Percentiles rank a stretch among this genome's conserved stretches.
phyloP scores from a whole-genome alignment of 2,888 invertebrate species.

The Pachymerium ferrugineum region DNA sequence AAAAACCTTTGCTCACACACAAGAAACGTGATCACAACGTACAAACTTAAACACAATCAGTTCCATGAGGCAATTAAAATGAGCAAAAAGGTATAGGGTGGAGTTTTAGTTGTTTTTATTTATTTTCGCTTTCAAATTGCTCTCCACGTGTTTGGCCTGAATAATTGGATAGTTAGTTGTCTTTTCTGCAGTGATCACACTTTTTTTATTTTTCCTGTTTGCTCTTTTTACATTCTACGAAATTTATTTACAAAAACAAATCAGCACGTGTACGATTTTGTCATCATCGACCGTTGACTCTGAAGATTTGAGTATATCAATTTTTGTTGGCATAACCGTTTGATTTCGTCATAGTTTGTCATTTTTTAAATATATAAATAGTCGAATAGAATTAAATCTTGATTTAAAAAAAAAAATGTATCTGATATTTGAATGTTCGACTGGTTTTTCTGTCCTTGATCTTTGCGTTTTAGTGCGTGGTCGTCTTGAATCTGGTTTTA shows the following conservation, averaged over 20 bases:
- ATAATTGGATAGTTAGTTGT: neutral
- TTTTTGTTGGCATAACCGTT: too few species aligned
- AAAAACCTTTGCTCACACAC: too few species aligned
- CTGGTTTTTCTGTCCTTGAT: conserved; percentile 5
- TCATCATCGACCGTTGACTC: too few species aligned
- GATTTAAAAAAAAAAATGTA: too few species aligned
- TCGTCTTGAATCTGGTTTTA: neutral
- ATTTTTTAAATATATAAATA: too few species aligned
- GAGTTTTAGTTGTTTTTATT: neutral
- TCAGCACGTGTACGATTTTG: too few species aligned
- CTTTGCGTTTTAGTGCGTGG: neutral
- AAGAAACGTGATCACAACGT: neutral
- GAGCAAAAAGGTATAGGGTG: neutral
- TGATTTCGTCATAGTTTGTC: too few species aligned
- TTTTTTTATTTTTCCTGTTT: neutral
- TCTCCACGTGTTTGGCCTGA: neutral
- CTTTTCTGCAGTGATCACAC: neutral
- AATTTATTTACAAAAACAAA: too few species aligned
- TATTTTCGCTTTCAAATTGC: neutral
- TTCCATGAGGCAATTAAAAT: neutral
- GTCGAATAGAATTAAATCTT: too few species aligned
- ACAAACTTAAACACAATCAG: neutral
- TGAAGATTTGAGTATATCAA: too few species aligned
- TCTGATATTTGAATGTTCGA: too few species aligned
- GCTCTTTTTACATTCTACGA: too few species aligned